Percentiles rank a stretch among this genome's conserved stretches.
Conservation (phyloP, 2,888 invertebrate species). For the Arge pagana region DNA sequence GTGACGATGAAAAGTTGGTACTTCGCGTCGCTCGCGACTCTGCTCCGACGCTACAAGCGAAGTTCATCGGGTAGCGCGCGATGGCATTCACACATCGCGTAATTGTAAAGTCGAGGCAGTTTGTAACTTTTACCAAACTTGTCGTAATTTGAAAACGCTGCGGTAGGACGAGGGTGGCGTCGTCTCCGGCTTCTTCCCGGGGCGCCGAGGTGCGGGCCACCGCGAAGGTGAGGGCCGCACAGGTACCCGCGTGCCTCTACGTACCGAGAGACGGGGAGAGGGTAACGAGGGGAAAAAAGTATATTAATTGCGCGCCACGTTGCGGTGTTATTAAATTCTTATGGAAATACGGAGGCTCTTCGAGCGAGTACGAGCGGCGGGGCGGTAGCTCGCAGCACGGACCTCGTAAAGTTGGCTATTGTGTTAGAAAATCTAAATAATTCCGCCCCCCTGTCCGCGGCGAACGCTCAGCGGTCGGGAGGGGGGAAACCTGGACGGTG, state of each 20-base stretch:
- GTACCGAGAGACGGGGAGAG: slow-evolving; percentile 28
- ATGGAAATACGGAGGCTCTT: slow-evolving; percentile 48
- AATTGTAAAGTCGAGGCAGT: too few relatives aligned
- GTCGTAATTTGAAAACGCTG: neutral
- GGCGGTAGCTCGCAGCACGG: slow-evolving; percentile 31
- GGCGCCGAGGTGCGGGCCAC: neutral
- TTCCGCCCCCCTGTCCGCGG: slow-evolving; percentile 44
- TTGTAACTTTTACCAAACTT: too few relatives aligned
- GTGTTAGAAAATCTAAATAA: slow-evolving; percentile 57
- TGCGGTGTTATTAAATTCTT: slow-evolving; percentile 58
- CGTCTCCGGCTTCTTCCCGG: neutral
- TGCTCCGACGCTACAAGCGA: too few relatives aligned
- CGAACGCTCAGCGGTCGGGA: too few relatives aligned
- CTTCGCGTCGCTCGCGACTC: too few relatives aligned
- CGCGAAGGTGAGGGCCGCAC: too few relatives aligned
- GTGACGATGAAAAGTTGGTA: too few relatives aligned
- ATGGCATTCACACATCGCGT: too few relatives aligned
- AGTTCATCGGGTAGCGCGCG: too few relatives aligned
- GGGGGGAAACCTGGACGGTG: neutral
- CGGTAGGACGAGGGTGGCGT: neutral
- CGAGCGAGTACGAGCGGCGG: slow-evolving; percentile 12
- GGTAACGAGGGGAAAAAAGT: slow-evolving; percentile 53
- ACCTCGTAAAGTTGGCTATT: slow-evolving; percentile 55
- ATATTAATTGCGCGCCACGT: slow-evolving; percentile 56
- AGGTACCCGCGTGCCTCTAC: too few relatives aligned